Conservation (phyloP, 2,797 vertebrate species). For the Chloroceryle amazona region DNA sequence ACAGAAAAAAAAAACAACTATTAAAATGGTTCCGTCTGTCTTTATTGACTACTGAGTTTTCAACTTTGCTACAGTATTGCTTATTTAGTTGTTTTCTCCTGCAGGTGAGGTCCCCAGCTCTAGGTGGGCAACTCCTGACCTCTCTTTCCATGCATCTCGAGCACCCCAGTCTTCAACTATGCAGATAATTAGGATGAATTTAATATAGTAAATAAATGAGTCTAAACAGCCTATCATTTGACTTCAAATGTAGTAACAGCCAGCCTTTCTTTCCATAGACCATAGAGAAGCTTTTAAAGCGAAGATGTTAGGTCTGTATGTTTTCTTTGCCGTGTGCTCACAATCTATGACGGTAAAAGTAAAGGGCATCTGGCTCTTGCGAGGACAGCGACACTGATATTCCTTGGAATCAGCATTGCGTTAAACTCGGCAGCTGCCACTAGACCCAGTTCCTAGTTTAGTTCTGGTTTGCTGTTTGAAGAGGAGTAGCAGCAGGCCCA, state of each 20-base stretch:
- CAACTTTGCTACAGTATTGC: neutral
- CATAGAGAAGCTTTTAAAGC: neutral
- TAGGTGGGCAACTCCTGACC: neutral
- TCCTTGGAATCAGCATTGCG: neutral
- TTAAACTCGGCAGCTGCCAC: neutral
- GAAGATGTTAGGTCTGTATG: neutral
- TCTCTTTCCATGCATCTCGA: neutral
- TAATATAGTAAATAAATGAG: neutral
- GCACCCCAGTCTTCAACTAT: neutral
- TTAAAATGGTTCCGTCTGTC: neutral
- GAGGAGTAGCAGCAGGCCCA: neutral
- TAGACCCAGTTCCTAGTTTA: neutral
- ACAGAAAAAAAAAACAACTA: neutral
- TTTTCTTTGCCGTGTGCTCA: neutral
- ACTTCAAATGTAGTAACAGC: neutral
- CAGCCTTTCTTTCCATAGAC: neutral
- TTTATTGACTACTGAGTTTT: constrained; percentile 11
- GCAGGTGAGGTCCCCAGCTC: neutral
- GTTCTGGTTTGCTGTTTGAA: neutral
- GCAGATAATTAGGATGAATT: neutral
- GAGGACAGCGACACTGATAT: neutral
- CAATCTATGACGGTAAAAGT: neutral
- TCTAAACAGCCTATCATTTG: neutral
- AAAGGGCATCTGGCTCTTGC: neutral
- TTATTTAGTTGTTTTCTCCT: constrained; percentile 21